A percentile compares a stretch with the other conserved stretches of the same genome.
These are phyloP conservation scores for Rhingia campestris DNA, from an alignment of 2,888 invertebrate genomes.

Conservation along the genomic window DNA sequence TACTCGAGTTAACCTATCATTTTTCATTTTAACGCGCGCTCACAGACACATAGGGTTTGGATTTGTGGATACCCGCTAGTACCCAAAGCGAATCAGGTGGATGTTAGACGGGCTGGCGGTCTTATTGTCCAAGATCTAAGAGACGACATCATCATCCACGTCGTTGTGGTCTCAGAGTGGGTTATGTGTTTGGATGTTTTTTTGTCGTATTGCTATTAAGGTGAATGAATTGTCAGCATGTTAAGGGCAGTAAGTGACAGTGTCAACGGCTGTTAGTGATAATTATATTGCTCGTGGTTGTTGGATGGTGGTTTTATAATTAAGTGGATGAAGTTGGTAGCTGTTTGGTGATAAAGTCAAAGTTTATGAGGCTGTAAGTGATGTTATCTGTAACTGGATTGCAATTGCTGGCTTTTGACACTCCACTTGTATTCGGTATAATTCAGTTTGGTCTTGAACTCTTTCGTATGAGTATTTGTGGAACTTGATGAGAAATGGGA, in stretches of 20 bases:
- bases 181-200: slow-evolving; percentile 28
- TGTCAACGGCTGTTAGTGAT: slow-evolving; percentile 40
- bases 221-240: slow-evolving; percentile 58
- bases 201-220: slow-evolving; percentile 25
- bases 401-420: background rate
- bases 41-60: background rate
- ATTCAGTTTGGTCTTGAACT: background rate
- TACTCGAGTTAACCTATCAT: slow-evolving; percentile 65
- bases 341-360: background rate
- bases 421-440: background rate
- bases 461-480: background rate
- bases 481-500: no score
- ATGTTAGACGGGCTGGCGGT: slow-evolving; percentile 36
- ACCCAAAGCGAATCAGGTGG: slow-evolving; percentile 32
- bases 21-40: slow-evolving; percentile 69
- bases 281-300: slow-evolving; percentile 15
- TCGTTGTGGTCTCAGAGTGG: background rate
- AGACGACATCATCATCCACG: background rate
- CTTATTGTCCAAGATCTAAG: slow-evolving; percentile 36
- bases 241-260: slow-evolving; percentile 40
- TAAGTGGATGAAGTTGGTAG: background rate
- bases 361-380: background rate
- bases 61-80: background rate
- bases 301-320: slow-evolving; percentile 1
- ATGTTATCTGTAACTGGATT: background rate